Conservation (phyloP, 2,888 invertebrate species). For the Ditylenchus weischeri region DNA sequence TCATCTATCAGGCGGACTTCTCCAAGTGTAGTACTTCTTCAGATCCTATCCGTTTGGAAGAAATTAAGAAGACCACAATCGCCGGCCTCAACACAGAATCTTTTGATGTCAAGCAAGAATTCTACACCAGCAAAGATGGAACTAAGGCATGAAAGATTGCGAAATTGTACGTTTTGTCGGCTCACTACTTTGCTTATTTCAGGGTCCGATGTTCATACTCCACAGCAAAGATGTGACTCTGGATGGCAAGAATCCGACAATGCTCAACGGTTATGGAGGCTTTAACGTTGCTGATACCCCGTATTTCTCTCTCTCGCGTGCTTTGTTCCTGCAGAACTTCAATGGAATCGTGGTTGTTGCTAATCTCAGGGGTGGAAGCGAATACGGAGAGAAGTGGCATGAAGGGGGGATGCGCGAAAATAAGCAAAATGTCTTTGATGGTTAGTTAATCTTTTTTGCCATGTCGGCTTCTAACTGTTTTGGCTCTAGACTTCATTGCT, state of each 20-base stretch:
- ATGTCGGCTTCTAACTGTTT: too few relatives aligned
- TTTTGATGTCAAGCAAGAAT: conserved; percentile 82
- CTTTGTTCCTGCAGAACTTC: conserved; percentile 84
- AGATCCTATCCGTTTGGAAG: conserved; percentile 64
- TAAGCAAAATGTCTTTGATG: conserved; percentile 95
- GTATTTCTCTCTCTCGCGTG: conserved; percentile 67
- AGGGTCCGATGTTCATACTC: conserved; percentile 85
- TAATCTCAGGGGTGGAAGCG: conserved; percentile 92
- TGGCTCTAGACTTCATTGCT: conserved; percentile 71
- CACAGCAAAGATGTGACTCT: conserved; percentile 57
- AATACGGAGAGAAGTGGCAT: conserved; percentile 94
- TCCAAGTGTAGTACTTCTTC: conserved; percentile 63
- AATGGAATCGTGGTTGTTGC: conserved; percentile 84
- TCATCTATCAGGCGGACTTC: conserved; percentile 85
- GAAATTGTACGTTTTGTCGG: not conserved
- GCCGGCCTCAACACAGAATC: conserved; percentile 72
- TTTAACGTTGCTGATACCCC: conserved; percentile 24
- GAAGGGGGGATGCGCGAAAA: conserved; percentile 82
- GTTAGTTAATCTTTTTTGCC: too few relatives aligned
- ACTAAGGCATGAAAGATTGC: conserved; percentile 66
- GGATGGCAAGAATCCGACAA: conserved; percentile 65
- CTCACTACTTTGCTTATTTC: not conserved
- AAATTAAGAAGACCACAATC: conserved; percentile 78
- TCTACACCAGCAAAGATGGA: conserved; percentile 87
- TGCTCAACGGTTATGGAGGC: conserved; percentile 73